Conservation (phyloP, 30 jellyfish, hydroid and myxozoan genomes). For the Mastigias papua region DNA sequence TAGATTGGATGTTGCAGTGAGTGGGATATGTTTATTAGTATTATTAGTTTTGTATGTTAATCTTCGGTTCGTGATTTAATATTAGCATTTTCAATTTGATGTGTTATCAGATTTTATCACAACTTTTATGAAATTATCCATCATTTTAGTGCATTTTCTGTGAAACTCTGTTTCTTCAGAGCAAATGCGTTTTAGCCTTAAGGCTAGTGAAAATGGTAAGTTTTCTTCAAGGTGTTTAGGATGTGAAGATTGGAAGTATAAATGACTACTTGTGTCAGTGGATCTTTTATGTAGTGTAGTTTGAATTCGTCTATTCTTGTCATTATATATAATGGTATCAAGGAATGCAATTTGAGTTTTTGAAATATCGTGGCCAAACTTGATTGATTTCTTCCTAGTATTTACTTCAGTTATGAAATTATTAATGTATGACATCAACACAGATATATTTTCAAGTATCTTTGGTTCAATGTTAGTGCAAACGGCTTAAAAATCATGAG, state of each 20-base stretch:
- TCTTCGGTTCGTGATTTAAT: neutral
- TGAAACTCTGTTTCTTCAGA: conserved; percentile 23
- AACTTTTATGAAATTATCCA: conserved; percentile 8
- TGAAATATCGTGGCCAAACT: conserved; percentile 45
- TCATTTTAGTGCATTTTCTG: neutral
- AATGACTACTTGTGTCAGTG: neutral
- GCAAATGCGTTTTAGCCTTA: conserved; percentile 14
- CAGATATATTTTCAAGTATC: too few species aligned
- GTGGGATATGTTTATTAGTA: conserved; percentile 9
- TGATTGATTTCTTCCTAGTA: conserved; percentile 20
- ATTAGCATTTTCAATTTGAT: conserved; percentile 13
- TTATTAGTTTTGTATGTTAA: conserved; percentile 15
- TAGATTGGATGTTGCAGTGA: conserved; percentile 24
- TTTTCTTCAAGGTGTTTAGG: neutral
- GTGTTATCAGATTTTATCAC: neutral
- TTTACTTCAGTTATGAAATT: conserved; percentile 34
- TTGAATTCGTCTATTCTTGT: conserved; percentile 30
- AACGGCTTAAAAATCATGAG: too few species aligned
- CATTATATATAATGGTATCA: conserved; percentile 16
- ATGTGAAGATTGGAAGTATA: conserved; percentile 13
- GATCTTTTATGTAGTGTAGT: neutral
- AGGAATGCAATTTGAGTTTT: conserved; percentile 33
- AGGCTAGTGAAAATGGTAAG: neutral
- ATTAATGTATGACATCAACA: conserved; percentile 2
- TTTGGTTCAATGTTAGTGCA: too few species aligned